A percentile compares a stretch with the other conserved stretches of the same genome.
These are phyloP conservation scores for Tokudaia tokunoshimensis DNA, from an alignment of 2,797 vertebrate species.

Conservation along the genomic window DNA sequence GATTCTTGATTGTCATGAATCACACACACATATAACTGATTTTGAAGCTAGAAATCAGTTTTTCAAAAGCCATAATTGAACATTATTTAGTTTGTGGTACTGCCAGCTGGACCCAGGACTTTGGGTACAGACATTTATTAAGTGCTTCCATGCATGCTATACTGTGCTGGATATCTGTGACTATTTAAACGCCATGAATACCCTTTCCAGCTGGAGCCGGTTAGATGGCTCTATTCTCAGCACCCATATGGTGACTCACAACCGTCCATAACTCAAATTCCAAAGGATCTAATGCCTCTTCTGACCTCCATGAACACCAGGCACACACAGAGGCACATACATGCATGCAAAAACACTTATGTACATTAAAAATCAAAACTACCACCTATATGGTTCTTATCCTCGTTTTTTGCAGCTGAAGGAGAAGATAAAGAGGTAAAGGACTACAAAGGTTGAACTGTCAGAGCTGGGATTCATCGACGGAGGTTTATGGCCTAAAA, in stretches of 20 bases:
- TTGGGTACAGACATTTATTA: background rate
- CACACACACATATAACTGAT: background rate
- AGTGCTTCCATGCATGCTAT: background rate
- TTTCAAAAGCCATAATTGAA: background rate
- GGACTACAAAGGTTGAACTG: background rate
- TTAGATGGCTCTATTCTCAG: background rate
- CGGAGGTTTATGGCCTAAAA: background rate
- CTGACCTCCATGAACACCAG: no score
- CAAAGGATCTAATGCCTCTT: background rate
- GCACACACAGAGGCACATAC: background rate
- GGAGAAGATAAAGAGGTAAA: background rate
- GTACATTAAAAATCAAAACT: background rate
- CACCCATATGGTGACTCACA: background rate
- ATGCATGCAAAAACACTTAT: background rate
- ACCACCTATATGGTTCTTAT: background rate
- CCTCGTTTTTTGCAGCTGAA: background rate
- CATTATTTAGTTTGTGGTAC: background rate
- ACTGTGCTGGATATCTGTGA: background rate
- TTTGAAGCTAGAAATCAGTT: background rate
- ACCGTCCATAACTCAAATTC: no score
- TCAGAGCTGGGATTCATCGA: background rate
- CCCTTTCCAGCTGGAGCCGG: background rate
- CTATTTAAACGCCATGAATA: slow-evolving; percentile 5
- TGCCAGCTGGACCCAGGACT: background rate
- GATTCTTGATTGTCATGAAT: background rate